These are phyloP conservation scores for Odontomyia ornata DNA, from an alignment of 2,888 invertebrate species.

Conservation along the genomic window DNA sequence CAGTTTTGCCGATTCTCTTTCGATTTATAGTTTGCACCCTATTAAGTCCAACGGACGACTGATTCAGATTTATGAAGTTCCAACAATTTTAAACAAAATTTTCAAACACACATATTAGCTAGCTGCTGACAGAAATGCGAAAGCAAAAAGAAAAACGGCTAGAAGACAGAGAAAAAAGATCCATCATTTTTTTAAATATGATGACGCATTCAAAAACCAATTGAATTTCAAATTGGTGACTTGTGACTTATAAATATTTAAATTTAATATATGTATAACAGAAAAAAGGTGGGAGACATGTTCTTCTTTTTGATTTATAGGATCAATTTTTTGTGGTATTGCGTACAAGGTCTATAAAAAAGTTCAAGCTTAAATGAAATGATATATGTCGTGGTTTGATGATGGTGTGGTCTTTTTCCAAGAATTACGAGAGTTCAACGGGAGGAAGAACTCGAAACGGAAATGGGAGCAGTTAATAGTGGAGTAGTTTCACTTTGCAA, in stretches of 20 bases:
- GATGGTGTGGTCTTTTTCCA: no score
- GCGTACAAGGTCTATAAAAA: no score
- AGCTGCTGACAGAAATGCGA: background rate
- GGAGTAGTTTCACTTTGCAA: no score
- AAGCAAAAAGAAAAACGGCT: conserved; percentile 12
- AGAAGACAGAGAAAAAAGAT: background rate
- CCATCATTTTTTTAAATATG: background rate
- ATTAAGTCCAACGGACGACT: conserved; percentile 18
- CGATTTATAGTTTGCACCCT: conserved; percentile 2
- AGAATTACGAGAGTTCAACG: no score
- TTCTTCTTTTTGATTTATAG: background rate
- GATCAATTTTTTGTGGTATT: background rate
- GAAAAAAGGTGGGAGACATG: background rate
- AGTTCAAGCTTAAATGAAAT: no score
- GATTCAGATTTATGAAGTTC: background rate
- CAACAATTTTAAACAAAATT: conserved; percentile 28
- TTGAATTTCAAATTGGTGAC: conserved; percentile 25
- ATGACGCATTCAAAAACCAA: conserved; percentile 39
- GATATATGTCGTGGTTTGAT: no score
- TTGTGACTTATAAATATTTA: conserved; percentile 2
- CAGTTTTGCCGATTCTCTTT: background rate
- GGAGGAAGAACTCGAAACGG: no score
- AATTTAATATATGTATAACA: background rate
- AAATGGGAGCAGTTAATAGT: no score
- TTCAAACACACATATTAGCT: background rate